Evolutionary conservation across 2,797 vertebrate genomes (phyloP).

Genomic region (Enteromius argenteus): DNA sequence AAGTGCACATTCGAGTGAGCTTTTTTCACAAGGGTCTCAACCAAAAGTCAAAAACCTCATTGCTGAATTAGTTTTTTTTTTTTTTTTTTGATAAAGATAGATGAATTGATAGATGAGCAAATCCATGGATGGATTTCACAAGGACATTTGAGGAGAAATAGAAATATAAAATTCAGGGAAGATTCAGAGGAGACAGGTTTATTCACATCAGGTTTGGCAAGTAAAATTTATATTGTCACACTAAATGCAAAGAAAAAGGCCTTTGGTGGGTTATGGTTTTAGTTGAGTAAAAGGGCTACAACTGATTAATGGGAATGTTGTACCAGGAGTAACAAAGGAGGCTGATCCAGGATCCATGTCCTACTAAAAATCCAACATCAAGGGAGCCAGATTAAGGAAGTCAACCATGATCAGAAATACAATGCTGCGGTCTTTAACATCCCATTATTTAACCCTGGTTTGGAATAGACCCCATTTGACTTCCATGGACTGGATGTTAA

Average conservation of each 20-base stretch:
- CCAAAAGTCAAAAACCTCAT: background rate
- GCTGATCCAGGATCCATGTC: constrained; percentile 2
- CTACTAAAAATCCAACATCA: background rate
- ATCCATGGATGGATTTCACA: background rate
- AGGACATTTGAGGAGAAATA: background rate
- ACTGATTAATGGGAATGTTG: background rate
- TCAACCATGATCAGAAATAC: constrained; percentile 9
- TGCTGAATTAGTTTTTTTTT: too few relatives aligned
- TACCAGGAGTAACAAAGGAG: background rate
- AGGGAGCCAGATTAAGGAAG: background rate
- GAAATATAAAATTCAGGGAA: background rate
- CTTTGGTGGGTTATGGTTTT: background rate
- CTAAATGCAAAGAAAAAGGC: background rate
- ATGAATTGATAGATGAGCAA: background rate
- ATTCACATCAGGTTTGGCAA: background rate
- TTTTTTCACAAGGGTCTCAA: background rate
- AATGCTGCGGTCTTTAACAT: constrained; percentile 1
- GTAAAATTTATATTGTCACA: background rate
- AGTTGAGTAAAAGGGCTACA: background rate
- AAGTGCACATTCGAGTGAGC: background rate
- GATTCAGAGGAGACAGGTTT: background rate
- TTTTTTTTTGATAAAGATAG: too few relatives aligned
- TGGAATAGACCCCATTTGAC: background rate
- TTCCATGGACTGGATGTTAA: constrained; percentile 12
- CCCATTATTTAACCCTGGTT: constrained; percentile 4